Evolutionary conservation across 2,888 invertebrate genomes (phyloP), one percentile per base, ranked within the genome.

Genomic region (Andrena bucephala): DNA sequence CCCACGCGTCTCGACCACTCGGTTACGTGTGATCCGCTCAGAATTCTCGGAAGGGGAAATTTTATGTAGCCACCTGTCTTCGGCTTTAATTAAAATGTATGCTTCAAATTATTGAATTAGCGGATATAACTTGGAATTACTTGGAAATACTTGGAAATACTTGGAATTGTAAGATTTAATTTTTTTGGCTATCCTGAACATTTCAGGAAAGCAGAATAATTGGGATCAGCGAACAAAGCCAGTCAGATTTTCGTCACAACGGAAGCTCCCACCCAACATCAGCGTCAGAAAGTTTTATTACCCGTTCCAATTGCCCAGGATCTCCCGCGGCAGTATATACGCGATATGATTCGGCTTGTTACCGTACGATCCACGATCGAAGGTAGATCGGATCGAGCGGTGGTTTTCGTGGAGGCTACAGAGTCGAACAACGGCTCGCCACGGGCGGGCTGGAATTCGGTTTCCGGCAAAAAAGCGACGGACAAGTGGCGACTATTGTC

Each of bases 401-500:
- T 63, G 59, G 73, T 77, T 77, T 74, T 81, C 77, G 72, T 63
- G 24, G 6, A 31, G 27, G 31, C 29, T 7, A 36, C 57, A 50
- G 29, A 50, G 72, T 31, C 65, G 73, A 67, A 84, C 77, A 80
- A 66, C 81, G 63, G 57, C 33, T 83, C 81, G 77, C 81, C 79
- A 50, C 82, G 57, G 81, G 81, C 75, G 77, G 81, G 63, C 80
- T 82, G 71, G 71, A 86, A 87, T 84, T 87, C 72, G 52, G 76
- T 70, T 84, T 88, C 73, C 69, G 77, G 36, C 69, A 77, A 84
- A 84, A 86, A 84, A 70, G 36, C 80, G 57, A 54, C 54, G 75
- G 80, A 86, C 81, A 88, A 79, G 79, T 85, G 81, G 75, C 83
- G 83, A 83, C 85, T 86, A 83, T 88, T 86, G 84, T 87, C 76